Evolutionary conservation across 1,140 invertebrate species (phyloP).

Genomic region (Zaprionus kolodkinae): DNA sequence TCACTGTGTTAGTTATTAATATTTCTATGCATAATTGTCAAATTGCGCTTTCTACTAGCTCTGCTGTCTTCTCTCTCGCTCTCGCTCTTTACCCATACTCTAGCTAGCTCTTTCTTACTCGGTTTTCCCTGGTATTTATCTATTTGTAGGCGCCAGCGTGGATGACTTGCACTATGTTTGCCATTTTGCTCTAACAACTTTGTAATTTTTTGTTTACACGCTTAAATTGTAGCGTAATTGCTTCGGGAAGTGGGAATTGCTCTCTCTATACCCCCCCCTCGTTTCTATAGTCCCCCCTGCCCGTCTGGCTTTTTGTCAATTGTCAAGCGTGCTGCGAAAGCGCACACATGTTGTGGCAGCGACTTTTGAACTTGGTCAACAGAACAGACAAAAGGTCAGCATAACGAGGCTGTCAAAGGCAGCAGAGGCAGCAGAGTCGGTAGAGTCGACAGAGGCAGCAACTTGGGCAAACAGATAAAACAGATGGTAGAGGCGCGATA

Average conservation of each 20-base stretch:
- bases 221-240: slow-evolving; percentile 81
- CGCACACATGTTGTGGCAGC: slow-evolving; percentile 63
- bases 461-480: slow-evolving; percentile 56
- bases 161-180: slow-evolving; percentile 72
- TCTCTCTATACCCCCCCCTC: slow-evolving; percentile 19
- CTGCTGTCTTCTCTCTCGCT: not conserved
- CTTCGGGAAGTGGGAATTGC: slow-evolving; percentile 80
- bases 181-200: slow-evolving; percentile 78
- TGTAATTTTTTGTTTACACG: slow-evolving; percentile 83
- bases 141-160: slow-evolving; percentile 54
- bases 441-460: not conserved
- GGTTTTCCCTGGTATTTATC: slow-evolving; percentile 21
- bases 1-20: slow-evolving; percentile 42
- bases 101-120: not conserved
- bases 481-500: slow-evolving; percentile 52
- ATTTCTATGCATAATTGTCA: slow-evolving; percentile 41
- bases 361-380: slow-evolving; percentile 53
- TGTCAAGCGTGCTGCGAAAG: slow-evolving; percentile 70
- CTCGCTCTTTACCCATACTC: not conserved
- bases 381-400: slow-evolving; percentile 41
- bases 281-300: slow-evolving; percentile 8
- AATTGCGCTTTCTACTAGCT: slow-evolving; percentile 27
- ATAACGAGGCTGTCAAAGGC: slow-evolving; percentile 57
- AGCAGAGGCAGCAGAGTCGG: slow-evolving; percentile 6
- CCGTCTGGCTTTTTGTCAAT: slow-evolving; percentile 47